These are phyloP conservation scores for Apamea epomidion DNA, from an alignment of 2,888 invertebrate species.

Conservation along the genomic window DNA sequence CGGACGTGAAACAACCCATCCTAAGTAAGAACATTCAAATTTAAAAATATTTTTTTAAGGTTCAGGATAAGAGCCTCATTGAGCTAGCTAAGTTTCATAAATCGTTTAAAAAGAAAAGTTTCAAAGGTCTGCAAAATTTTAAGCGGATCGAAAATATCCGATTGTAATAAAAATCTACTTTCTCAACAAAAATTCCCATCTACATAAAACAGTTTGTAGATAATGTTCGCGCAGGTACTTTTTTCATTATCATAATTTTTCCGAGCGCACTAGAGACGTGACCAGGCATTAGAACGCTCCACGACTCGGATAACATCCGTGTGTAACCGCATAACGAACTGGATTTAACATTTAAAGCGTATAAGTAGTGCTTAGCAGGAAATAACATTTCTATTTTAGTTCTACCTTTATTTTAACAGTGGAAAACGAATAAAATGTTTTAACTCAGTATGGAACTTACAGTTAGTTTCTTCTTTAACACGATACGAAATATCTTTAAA, in stretches of 20 bases:
- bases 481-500: not conserved
- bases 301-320: constrained; percentile 34
- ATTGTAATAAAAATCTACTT: not conserved
- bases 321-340: constrained; percentile 34
- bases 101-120: too few relatives aligned
- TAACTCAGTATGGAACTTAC: not conserved
- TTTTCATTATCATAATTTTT: constrained; percentile 48
- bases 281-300: constrained; percentile 32
- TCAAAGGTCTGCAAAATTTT: too few relatives aligned
- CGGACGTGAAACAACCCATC: too few relatives aligned
- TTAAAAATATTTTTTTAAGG: too few relatives aligned
- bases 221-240: constrained; percentile 1
- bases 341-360: constrained; percentile 31
- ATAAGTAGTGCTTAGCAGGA: constrained; percentile 9
- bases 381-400: not conserved
- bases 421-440: not conserved
- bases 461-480: not conserved
- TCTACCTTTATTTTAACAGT: not conserved
- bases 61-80: too few relatives aligned
- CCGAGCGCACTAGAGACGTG: constrained; percentile 41
- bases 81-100: too few relatives aligned
- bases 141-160: not conserved
- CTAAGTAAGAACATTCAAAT: too few relatives aligned
- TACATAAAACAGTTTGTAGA: constrained; percentile 11
- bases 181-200: not conserved